Evolutionary conservation across 2,113 vertebrate genomes (phyloP), one percentile per base, ranked within the genome.

Genomic region (Progne subis): DNA sequence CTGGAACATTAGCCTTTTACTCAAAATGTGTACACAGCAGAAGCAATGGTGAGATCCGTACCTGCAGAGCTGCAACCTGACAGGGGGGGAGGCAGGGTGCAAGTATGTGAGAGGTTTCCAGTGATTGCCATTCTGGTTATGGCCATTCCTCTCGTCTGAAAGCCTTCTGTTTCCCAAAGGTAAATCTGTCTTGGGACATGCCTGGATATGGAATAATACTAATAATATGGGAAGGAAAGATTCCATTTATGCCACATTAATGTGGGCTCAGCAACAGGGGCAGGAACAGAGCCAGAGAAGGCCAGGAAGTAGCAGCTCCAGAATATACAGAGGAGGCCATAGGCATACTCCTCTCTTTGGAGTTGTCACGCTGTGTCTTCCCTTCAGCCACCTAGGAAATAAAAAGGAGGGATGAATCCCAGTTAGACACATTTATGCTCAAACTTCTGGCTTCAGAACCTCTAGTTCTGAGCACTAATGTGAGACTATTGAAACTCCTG

Each of bases 371-470:
- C 56, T 92, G 85, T 13, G 41, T 68, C 95, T 95, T 97, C 86
- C 86, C 69, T 72, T 95, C 94, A 84, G 79, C 55, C 77, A 92
- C 92, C 97, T 97, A 92, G 82, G 91, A 96, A 95, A 85, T 20
- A 41, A 95, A 82, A 93, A 86, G 59, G 65, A 94, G 65, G 63
- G 89, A 86, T 74, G 46, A 93, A 94, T 88, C 79, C 46, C 50
- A 75, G 56, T 92, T 86, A 82, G 68, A 50, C 12, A 47, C 16
- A n/a, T 57, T 55, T 63, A 29, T 41, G 44, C 26, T 65, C 65
- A 55, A 59, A 67, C 4, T 5, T 43, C 49, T 79, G 56, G 17
- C 59, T 85, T 39, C 31, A 84, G 34, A 70, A 41, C 59, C 13
- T 86, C 49, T 29, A 41, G 17, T 87, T 82, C 52, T 57, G 57